Evolutionary conservation across 2,113 vertebrate species (phyloP).

Genomic region (Typhlomys cinereus): DNA sequence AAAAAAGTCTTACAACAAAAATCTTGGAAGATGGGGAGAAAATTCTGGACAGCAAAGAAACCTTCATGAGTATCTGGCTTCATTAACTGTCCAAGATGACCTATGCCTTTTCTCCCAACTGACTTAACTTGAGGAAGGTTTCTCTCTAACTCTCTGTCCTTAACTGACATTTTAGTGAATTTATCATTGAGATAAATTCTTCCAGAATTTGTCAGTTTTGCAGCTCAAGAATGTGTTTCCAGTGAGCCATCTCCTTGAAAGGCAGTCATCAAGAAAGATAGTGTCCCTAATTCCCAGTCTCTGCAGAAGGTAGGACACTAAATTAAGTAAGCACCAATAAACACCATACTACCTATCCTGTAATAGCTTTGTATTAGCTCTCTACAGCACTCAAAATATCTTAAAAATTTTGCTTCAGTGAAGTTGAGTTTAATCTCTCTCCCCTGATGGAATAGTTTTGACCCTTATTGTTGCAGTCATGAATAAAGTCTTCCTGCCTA

Average conservation of each 20-base stretch:
- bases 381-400: not conserved
- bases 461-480: not conserved
- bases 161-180: not conserved
- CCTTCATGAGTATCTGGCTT: not conserved
- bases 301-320: not conserved
- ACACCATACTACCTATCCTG: not conserved
- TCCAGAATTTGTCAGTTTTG: not conserved
- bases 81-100: not conserved
- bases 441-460: not conserved
- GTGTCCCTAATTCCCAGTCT: not conserved
- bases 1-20: no score
- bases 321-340: not conserved
- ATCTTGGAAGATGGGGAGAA: not conserved
- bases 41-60: not conserved
- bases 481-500: slow-evolving; percentile 34
- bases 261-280: not conserved
- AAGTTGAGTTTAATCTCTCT: not conserved
- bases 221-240: not conserved
- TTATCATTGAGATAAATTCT: not conserved
- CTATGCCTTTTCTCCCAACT: not conserved
- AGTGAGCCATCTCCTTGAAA: slow-evolving; percentile 7
- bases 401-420: not conserved
- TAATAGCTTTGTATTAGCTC: not conserved
- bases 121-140: not conserved
- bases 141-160: not conserved